Evolutionary conservation across 2,113 vertebrate species (phyloP).

Genomic region (Ailurus styani): DNA sequence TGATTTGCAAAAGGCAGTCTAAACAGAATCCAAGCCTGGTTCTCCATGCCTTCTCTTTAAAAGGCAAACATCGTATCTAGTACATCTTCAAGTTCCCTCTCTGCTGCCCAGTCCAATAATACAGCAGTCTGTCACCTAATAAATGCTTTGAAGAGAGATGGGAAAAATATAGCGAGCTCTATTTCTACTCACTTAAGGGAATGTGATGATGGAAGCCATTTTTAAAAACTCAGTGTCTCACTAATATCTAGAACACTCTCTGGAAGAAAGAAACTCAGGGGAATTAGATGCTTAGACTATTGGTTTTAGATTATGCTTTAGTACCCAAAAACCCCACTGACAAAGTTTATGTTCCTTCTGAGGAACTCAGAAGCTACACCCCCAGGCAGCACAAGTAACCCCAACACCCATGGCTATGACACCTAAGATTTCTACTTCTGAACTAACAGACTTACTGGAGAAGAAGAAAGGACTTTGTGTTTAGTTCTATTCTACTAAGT

Average conservation of each 20-base stretch:
- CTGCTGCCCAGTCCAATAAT: not conserved
- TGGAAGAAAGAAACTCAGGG: not conserved
- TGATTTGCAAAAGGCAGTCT: not conserved
- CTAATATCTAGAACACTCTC: not conserved
- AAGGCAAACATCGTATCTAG: not conserved
- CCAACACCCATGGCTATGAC: not conserved
- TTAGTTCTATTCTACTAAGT: constrained; percentile 28
- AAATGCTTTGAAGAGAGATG: not conserved
- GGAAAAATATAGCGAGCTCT: not conserved
- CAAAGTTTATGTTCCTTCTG: not conserved
- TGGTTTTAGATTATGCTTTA: not conserved
- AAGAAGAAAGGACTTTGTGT: not conserved
- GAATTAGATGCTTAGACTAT: not conserved
- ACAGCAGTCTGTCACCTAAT: not conserved
- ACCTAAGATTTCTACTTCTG: not conserved
- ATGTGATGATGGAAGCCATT: not conserved
- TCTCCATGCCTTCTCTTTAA: not conserved
- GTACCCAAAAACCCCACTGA: not conserved
- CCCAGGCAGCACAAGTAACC: not conserved
- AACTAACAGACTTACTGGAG: not conserved
- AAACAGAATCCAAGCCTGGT: not conserved
- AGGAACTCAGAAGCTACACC: not conserved
- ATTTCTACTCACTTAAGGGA: not conserved
- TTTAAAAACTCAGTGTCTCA: not conserved
- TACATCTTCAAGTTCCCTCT: not conserved